Conservation (phyloP, 1,140 invertebrate genomes). For the Scaptomyza pallida region DNA sequence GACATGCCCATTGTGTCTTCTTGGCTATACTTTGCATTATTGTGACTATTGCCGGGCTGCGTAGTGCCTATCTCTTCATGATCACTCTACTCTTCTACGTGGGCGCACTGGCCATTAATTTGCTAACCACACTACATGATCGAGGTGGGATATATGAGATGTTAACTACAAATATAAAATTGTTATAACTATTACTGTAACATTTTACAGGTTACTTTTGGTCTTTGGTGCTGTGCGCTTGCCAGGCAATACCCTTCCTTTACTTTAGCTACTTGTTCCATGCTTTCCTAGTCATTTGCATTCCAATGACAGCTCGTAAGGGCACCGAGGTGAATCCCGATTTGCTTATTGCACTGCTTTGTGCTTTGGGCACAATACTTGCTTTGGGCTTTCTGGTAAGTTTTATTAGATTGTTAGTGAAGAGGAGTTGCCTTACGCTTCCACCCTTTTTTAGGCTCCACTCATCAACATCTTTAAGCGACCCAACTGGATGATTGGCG, state of each 20-base stretch:
- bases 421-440: not conserved
- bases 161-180: not conserved
- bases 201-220: slow-evolving; percentile 85
- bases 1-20: slow-evolving; percentile 65
- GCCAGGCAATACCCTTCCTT: slow-evolving; percentile 81
- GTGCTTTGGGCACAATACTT: slow-evolving; percentile 83
- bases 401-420: too few species aligned
- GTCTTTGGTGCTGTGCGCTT: slow-evolving; percentile 85
- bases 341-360: slow-evolving; percentile 84
- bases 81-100: slow-evolving; percentile 72
- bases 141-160: slow-evolving; percentile 58
- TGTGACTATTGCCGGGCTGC: slow-evolving; percentile 51
- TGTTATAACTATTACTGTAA: not conserved
- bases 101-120: slow-evolving; percentile 60
- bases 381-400: slow-evolving; percentile 69
- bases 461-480: slow-evolving; percentile 65
- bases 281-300: slow-evolving; percentile 87
- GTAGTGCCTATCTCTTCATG: slow-evolving; percentile 69
- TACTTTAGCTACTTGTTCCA: slow-evolving; percentile 87
- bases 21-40: slow-evolving; percentile 60
- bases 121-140: slow-evolving; percentile 61
- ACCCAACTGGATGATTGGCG: slow-evolving; percentile 51
- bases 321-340: slow-evolving; percentile 87
- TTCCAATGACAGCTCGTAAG: slow-evolving; percentile 88
- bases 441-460: slow-evolving; percentile 44